Conservation (phyloP, 2,888 invertebrate genomes). For the Hetaerina titia region DNA sequence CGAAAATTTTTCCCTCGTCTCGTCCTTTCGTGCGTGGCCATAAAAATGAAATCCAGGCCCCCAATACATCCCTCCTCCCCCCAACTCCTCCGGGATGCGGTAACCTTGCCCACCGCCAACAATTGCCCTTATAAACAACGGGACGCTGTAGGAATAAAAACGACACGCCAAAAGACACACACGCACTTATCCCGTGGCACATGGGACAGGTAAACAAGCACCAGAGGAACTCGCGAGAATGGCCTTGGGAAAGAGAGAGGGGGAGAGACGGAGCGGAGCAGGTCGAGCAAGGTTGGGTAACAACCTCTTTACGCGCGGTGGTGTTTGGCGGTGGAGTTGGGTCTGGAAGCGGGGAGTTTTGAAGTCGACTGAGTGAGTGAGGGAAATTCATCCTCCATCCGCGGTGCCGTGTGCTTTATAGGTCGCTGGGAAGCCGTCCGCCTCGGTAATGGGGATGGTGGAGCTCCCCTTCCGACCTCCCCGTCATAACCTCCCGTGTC, state of each 20-base stretch:
- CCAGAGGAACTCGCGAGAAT: background rate
- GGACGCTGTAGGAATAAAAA: too few species aligned
- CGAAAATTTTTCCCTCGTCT: background rate
- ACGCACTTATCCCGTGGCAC: background rate
- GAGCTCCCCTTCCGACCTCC: too few species aligned
- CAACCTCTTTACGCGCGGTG: background rate
- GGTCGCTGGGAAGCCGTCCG: background rate
- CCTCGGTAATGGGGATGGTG: too few species aligned
- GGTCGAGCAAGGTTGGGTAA: slow-evolving; percentile 17
- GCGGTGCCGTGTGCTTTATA: background rate
- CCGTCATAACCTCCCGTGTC: too few species aligned
- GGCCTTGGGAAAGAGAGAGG: too few species aligned
- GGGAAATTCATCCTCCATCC: background rate
- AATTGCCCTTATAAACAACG: too few species aligned
- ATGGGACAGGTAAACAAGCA: background rate
- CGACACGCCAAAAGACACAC: background rate
- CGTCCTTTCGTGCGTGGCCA: too few species aligned
- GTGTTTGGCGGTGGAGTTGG: background rate
- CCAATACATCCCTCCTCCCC: too few species aligned
- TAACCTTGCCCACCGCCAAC: background rate
- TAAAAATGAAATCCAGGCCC: too few species aligned
- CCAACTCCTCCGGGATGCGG: background rate
- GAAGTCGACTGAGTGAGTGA: background rate
- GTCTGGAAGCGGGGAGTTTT: background rate
- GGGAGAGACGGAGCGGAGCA: background rate